phyloP scores from a whole-genome alignment of 2,113 vertebrate species.

The Psephotus haematonotus region DNA sequence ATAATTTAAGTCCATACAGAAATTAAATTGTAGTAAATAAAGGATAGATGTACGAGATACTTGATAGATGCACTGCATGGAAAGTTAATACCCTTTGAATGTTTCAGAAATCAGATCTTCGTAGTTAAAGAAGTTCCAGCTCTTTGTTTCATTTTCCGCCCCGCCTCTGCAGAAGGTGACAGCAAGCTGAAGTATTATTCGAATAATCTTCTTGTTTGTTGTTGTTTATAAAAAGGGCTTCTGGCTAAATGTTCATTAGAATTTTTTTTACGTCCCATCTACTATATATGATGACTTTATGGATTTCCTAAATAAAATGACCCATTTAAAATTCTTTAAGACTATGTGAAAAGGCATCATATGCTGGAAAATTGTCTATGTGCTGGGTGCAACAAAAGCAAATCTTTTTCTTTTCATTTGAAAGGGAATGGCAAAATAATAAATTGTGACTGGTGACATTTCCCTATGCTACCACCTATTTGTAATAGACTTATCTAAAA shows the following conservation, averaged over 20 bases:
- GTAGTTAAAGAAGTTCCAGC: neutral
- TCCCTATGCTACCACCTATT: neutral
- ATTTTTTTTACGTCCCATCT: neutral
- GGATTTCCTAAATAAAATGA: neutral
- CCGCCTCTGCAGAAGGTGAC: neutral
- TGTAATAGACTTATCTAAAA: slow-evolving; percentile 25
- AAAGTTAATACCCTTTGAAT: neutral
- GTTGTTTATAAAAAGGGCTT: slow-evolving; percentile 17
- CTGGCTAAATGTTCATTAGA: slow-evolving; percentile 2
- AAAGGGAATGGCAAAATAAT: slow-evolving; percentile 4
- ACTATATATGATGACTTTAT: neutral
- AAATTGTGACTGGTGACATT: slow-evolving; percentile 20
- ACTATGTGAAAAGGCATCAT: neutral
- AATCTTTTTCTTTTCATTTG: neutral
- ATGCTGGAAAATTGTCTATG: neutral
- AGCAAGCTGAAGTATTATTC: slow-evolving; percentile 31
- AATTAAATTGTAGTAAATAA: neutral
- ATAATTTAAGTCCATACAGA: neutral
- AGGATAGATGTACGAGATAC: neutral
- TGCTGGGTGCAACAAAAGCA: neutral
- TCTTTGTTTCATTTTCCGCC: neutral
- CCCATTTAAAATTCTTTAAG: slow-evolving; percentile 1
- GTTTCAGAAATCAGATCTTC: neutral
- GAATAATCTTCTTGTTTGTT: slow-evolving; percentile 6
- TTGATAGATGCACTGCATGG: neutral